Evolutionary conservation across 2,113 vertebrate species (phyloP).

Genomic region (Heloderma charlesbogerti): DNA sequence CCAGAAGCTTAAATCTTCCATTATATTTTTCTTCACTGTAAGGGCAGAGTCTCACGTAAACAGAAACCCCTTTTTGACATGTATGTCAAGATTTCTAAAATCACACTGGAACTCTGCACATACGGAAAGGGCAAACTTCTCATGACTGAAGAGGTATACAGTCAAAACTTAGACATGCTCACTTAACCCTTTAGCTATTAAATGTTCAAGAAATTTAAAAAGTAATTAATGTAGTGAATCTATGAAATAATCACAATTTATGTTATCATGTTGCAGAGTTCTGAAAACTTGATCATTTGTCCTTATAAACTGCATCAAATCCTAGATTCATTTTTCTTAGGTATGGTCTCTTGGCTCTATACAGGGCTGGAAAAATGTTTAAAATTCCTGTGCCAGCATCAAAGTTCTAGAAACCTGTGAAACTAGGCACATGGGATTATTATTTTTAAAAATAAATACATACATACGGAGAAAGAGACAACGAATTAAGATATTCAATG

Average conservation of each 20-base stretch:
- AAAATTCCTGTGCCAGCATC: background rate
- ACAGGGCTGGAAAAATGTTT: background rate
- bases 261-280: background rate
- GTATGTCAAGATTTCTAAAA: conserved; percentile 57
- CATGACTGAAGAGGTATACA: conserved; percentile 7
- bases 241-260: background rate
- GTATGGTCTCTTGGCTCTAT: background rate
- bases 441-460: background rate
- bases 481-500: background rate
- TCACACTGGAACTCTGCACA: conserved; percentile 12
- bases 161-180: background rate
- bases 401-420: too few relatives aligned
- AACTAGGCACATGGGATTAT: background rate
- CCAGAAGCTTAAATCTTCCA: conserved; percentile 9
- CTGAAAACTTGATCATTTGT: background rate
- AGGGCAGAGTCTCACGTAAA: conserved; percentile 33
- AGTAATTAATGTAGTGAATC: background rate
- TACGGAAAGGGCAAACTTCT: conserved; percentile 39
- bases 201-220: conserved; percentile 2
- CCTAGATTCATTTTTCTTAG: background rate
- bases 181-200: background rate
- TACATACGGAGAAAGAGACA: background rate
- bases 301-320: too few relatives aligned
- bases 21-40: conserved; percentile 35
- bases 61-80: conserved; percentile 47